Percentiles rank a stretch among this genome's conserved stretches.
Conservation (phyloP, 37 sponge, comb jelly and placozoan genomes). For the Geodia barretti region DNA sequence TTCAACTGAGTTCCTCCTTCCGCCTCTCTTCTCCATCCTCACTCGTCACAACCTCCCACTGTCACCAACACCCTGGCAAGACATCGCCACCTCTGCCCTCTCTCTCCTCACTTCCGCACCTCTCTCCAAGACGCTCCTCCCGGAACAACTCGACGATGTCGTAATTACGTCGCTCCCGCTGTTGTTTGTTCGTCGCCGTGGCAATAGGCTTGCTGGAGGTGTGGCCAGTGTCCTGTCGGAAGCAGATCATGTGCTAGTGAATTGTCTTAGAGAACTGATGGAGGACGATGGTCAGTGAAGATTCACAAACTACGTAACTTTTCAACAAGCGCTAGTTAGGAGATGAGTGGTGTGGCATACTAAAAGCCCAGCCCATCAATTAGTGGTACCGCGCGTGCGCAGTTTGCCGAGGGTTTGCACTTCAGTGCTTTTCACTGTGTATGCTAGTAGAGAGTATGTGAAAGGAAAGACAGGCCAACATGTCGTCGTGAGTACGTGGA, state of each 20-base stretch:
- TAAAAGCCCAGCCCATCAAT: no score
- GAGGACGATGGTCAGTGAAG: slow-evolving; percentile 12
- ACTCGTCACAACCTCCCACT: background rate
- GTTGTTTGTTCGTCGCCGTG: slow-evolving; percentile 36
- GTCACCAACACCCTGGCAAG: slow-evolving; percentile 17
- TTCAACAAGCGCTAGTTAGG: no score
- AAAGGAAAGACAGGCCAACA: no score
- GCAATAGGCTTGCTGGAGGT: slow-evolving; percentile 26
- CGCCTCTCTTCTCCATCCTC: slow-evolving; percentile 17
- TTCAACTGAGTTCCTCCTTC: background rate
- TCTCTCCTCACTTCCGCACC: slow-evolving; percentile 14
- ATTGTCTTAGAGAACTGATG: background rate
- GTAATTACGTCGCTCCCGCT: slow-evolving; percentile 26
- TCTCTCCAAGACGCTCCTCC: background rate
- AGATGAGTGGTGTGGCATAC: no score
- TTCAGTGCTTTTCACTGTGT: no score
- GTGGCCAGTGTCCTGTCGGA: slow-evolving; percentile 13
- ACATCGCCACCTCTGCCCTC: slow-evolving; percentile 8
- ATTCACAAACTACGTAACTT: no score
- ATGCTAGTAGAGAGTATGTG: no score
- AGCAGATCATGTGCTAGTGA: slow-evolving; percentile 28
- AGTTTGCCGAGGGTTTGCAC: no score
- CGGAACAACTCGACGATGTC: slow-evolving; percentile 13
- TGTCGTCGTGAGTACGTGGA: no score
- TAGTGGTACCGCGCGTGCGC: no score